Evolutionary conservation across 2,113 vertebrate species (phyloP), one percentile per base, ranked within the genome.

Genomic region (Leiothrix lutea): DNA sequence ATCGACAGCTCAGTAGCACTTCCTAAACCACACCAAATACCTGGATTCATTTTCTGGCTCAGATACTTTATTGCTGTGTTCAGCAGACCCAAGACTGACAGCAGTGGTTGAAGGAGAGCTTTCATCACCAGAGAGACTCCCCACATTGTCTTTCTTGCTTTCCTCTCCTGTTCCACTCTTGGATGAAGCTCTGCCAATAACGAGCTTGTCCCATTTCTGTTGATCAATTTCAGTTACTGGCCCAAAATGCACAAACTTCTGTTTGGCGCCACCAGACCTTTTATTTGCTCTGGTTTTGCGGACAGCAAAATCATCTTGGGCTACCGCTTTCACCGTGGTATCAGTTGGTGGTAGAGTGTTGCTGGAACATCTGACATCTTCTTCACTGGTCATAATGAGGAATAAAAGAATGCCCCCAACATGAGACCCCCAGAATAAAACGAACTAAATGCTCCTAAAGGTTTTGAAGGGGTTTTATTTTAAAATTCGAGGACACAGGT

Each of bases 141-240:
- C 72, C 78, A 53, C 48, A 61, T 8, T 2, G 0, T 60, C 79
- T 24, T 92, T 79, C 82, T 87, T 40, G 64, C 66, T 44, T 89
- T 85, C 96, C 82, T 98, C 97, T 96, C 98, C 97, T 84, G 89
- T 87, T 82, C 87, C 83, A 28, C 83, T 80, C 88, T 86, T 95
- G 18, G 96, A 83, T 56, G 92, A 95, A 58, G 95, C 62, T 95
- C 95, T 98, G 94, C 98, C 97, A 88, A 98, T 97, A 95, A 98
- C 97, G 15, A 99, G 97, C 80, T 97, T 98, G 97, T 98, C 98
- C 98, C 98, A 98, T 33, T 80, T 97, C 91, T 98, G 97, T 77
- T 98, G 98, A 86, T 99, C 98, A 97, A 99, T 99, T 97, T 99
- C 99, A 90, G 99, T 99, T 95, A 99, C 99, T 8, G 98, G 98